Base-by-base conservation (phyloP, 2,797 vertebrate species). In the Gallinago solitaria region DNA sequence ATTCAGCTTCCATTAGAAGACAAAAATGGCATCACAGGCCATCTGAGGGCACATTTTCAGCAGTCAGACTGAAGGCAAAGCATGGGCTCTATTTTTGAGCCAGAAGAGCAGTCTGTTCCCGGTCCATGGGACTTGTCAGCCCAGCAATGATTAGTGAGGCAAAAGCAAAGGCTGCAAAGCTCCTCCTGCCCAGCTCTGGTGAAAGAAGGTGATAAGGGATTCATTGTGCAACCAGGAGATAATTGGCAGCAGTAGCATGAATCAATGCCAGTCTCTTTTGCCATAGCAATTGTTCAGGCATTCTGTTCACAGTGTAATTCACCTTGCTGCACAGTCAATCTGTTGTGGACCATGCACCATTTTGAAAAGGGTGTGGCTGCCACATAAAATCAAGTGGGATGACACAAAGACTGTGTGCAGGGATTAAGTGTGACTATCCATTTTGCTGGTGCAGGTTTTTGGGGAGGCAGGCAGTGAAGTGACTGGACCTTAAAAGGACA, bases 1-100 rank as follows among this genome's bases (percentile, higher is more conserved):
- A 74, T 89, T 95, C 83, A 90, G 53, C 88, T 95, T 88, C 80
- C 41, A 74, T 80, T 74, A 85, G 78, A 87, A 92, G 93, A 95
- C 86, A 57, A 54, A 96, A 95, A 89, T 50, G 83, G 88, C 71
- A 65, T 78, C 85, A 39, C 43, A 57, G 78, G 88, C 83, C 75
- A 89, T 84, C 68, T 87, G 83, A 96, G 82, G 78, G 78, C 81
- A 95, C 37, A 8, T 83, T 94, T 92, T 77, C 83, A 82, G 63
- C 71, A 94, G 82, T 43, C 69, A 59, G 56, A 53, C 37, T 25
- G 71, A 87, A 83, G 71, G 53, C 83, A 83, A 83, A 68, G 83
- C 71, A 54, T 28, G 28, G 57, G 68, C 75, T 93, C 45, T 89
- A 21, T 93, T 89, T 95, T 81, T 94, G 90, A 95, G 73, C 77